Percentiles rank a stretch among this genome's conserved stretches.
Evolutionary conservation across 1,140 invertebrate genomes (phyloP).

Genomic region (Nylanderia fulva): DNA sequence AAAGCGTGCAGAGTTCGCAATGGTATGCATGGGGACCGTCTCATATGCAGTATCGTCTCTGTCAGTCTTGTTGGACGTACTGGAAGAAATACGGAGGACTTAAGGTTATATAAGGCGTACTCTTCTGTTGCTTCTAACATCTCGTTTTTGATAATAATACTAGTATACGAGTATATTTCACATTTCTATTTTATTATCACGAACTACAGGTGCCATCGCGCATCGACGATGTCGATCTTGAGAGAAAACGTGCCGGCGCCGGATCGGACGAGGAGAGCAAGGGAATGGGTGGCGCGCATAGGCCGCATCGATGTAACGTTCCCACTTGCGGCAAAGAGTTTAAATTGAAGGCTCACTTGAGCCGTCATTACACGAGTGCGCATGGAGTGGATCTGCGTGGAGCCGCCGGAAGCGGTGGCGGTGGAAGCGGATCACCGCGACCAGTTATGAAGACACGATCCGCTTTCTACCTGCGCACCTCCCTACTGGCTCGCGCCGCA

Average conservation of each 20-base stretch:
- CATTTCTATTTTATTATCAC: not conserved
- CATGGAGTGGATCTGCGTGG: constrained; percentile 91
- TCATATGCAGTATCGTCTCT: constrained; percentile 95
- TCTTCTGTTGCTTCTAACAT: not conserved
- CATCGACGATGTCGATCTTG: constrained; percentile 86
- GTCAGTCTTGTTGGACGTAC: constrained; percentile 97
- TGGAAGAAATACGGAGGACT: constrained; percentile 99
- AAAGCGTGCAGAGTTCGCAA: constrained; percentile 89
- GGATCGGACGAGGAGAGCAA: constrained; percentile 85
- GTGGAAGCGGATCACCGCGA: constrained; percentile 90
- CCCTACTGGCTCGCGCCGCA: constrained; percentile 94
- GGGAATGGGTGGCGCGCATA: constrained; percentile 88
- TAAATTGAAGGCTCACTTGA: constrained; percentile 96
- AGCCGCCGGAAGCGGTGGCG: constrained; percentile 74
- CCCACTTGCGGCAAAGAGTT: constrained; percentile 97
- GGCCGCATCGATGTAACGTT: constrained; percentile 95
- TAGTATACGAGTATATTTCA: not conserved
- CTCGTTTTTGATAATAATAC: not conserved
- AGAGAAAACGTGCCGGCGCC: constrained; percentile 81
- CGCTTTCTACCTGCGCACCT: constrained; percentile 97
- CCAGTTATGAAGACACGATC: constrained; percentile 98
- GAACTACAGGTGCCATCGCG: constrained; percentile 85
- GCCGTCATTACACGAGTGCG: constrained; percentile 95
- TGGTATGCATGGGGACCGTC: constrained; percentile 99
- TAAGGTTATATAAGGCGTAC: constrained; percentile 86